phyloP scores from a whole-genome alignment of 2,797 vertebrate genomes.

The Acrossocheilus wenchowensis region DNA sequence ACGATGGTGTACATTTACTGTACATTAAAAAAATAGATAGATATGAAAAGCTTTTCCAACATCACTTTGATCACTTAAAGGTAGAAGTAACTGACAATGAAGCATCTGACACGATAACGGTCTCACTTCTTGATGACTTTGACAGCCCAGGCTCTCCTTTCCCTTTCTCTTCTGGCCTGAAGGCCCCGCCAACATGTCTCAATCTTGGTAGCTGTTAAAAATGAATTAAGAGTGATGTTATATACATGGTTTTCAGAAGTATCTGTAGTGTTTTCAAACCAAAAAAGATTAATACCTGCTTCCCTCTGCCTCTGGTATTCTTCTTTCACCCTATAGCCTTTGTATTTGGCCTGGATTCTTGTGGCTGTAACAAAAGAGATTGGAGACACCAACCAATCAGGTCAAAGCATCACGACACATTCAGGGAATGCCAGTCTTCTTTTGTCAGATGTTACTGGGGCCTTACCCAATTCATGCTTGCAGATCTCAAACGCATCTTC shows the following conservation, averaged over 20 bases:
- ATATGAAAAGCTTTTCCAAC: background rate
- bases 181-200: constrained; percentile 89
- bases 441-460: background rate
- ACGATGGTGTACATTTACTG: background rate
- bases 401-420: background rate
- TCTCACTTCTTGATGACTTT: constrained; percentile 87
- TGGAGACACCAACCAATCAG: background rate
- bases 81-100: background rate
- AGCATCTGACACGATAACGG: background rate
- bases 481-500: constrained; percentile 94
- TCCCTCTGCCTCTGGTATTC: constrained; percentile 81
- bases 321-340: constrained; percentile 84
- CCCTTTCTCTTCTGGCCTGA: constrained; percentile 83
- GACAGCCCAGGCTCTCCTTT: constrained; percentile 88
- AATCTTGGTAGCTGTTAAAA: constrained; percentile 86
- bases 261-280: background rate
- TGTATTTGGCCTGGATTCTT: constrained; percentile 93
- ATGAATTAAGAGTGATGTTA: background rate
- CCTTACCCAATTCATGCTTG: constrained; percentile 89
- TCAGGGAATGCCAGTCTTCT: background rate
- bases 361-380: constrained; percentile 78
- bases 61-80: background rate
- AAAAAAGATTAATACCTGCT: constrained; percentile 78
- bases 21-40: too few relatives aligned
- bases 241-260: background rate